Conservation (phyloP, 2,113 vertebrate species). For the Onychostoma macrolepis region DNA sequence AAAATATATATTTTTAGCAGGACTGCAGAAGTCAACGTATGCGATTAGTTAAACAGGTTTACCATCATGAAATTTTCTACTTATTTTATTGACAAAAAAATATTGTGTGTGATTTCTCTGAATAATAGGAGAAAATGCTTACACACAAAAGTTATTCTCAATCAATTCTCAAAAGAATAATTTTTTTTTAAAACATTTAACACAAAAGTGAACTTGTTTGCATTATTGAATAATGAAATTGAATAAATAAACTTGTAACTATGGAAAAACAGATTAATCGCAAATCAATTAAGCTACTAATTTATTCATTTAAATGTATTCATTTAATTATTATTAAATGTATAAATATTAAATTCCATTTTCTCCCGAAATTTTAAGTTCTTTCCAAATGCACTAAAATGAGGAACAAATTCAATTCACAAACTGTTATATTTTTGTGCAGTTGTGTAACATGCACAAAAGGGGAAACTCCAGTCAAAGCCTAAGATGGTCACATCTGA, state of each 20-base stretch:
- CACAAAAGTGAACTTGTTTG: background rate
- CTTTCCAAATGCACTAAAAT: background rate
- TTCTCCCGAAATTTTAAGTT: background rate
- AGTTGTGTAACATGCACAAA: background rate
- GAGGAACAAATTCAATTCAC: background rate
- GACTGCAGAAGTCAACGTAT: background rate
- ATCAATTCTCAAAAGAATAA: no score
- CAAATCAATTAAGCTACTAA: background rate
- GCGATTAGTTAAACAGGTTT: background rate
- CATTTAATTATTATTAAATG: background rate
- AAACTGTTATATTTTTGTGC: background rate
- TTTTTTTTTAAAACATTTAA: background rate
- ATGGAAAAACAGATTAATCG: background rate
- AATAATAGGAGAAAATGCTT: no score
- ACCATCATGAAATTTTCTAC: background rate
- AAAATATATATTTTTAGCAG: background rate
- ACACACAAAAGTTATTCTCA: no score
- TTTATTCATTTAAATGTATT: background rate
- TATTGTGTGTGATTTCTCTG: background rate
- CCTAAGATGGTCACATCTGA: conserved; percentile 4
- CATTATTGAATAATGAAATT: background rate
- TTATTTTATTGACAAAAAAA: no score
- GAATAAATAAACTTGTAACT: no score
- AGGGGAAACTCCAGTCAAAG: background rate
- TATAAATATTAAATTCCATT: background rate